Evolutionary conservation across 1,140 invertebrate genomes (phyloP).

Genomic region (Coelopa frigida): DNA sequence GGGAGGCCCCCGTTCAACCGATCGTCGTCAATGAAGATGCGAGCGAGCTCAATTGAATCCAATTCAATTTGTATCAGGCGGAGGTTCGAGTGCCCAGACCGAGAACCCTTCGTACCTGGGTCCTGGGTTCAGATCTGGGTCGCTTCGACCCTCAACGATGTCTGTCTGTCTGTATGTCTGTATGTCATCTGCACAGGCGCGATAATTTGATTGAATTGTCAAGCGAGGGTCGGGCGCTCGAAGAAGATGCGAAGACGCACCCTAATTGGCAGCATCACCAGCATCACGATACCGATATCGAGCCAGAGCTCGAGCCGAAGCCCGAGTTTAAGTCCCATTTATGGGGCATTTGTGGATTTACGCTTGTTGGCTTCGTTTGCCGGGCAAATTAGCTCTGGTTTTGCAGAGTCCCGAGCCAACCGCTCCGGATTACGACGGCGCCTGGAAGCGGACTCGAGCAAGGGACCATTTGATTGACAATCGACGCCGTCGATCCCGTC

Average conservation of each 20-base stretch:
- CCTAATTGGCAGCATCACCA: slow-evolving; percentile 43
- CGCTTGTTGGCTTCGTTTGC: slow-evolving; percentile 13
- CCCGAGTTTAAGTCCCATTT: slow-evolving; percentile 45
- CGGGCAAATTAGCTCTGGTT: slow-evolving; percentile 21
- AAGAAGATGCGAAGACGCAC: background rate
- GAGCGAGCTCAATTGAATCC: no score
- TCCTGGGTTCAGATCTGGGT: no score
- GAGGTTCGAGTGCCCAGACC: no score
- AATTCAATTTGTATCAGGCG: no score
- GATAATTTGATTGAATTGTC: slow-evolving; percentile 45
- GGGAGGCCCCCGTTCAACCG: no score
- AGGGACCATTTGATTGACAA: slow-evolving; percentile 37
- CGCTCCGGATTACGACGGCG: no score
- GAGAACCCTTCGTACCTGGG: no score
- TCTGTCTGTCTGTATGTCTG: background rate
- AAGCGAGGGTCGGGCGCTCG: slow-evolving; percentile 2
- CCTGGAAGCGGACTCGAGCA: no score
- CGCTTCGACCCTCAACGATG: no score
- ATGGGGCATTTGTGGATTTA: slow-evolving; percentile 43
- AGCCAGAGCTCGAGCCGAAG: slow-evolving; percentile 8
- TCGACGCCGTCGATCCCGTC: slow-evolving; percentile 16
- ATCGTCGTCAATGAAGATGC: no score
- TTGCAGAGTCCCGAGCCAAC: background rate
- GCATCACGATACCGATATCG: no score
- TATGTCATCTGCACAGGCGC: slow-evolving; percentile 24